Evolutionary conservation across 2,797 vertebrate genomes (phyloP).

Genomic region (Spondyliosoma cantharus): DNA sequence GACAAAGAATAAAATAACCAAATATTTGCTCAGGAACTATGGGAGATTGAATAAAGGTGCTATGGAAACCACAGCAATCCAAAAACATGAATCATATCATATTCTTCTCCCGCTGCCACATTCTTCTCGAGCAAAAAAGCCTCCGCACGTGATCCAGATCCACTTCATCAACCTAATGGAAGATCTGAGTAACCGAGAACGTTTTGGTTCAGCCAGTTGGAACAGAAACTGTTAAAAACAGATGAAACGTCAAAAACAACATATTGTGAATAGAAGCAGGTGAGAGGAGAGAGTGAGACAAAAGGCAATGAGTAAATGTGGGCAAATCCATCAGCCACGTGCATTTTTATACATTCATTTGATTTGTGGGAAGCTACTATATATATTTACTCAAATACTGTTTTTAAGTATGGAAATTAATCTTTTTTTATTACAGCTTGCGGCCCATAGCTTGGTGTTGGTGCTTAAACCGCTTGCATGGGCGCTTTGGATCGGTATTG

Average conservation of each 20-base stretch:
- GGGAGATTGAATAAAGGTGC: conserved; percentile 81
- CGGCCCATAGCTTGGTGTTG: no score
- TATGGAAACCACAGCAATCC: conserved; percentile 72
- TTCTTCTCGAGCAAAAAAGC: conserved; percentile 55
- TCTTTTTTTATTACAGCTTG: neutral
- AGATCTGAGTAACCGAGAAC: conserved; percentile 35
- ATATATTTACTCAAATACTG: neutral
- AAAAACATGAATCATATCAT: conserved; percentile 68
- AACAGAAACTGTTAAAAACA: conserved; percentile 38
- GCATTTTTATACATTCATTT: no score
- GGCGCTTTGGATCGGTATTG: no score
- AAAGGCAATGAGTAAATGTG: conserved; percentile 2
- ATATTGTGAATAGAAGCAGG: conserved; percentile 27
- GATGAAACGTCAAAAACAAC: conserved; percentile 47
- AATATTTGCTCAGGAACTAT: conserved; percentile 85
- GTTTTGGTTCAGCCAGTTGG: conserved; percentile 47
- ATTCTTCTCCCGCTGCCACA: conserved; percentile 38
- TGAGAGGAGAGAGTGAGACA: neutral
- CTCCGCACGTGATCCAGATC: conserved; percentile 46
- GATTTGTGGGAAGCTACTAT: no score
- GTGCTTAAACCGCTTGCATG: no score
- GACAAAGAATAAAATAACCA: conserved; percentile 76
- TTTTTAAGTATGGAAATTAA: no score
- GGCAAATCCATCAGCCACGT: neutral
- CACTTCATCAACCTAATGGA: conserved; percentile 60